Base-by-base conservation (phyloP, 2,888 invertebrate genomes). In the Epinotia bilunana region DNA sequence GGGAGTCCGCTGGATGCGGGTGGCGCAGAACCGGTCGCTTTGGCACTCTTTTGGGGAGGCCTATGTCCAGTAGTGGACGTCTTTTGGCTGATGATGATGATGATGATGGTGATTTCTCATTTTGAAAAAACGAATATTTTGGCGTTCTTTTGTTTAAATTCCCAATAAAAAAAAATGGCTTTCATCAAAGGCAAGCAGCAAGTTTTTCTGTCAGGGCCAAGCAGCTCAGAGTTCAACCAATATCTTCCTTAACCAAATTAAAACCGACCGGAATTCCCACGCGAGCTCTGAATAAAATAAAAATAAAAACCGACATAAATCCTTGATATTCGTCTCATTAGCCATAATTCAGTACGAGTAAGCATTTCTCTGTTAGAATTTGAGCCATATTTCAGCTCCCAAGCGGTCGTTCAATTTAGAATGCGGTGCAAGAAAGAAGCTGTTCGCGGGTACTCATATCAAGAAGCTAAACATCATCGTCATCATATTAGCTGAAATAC, bases 311-410 rank as follows among this genome's bases (percentile, higher is more conserved):
- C 78, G 79, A 79, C 81, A 84, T 87, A 85, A 86, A 85, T 88
- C 86, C 81, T 87, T 87, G 88, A 90, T 88, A 88, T 88, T 87
- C 89, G 83, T 88, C 88, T 90, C 89, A 90, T 90, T 90, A 90
- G 88, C 86, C 86, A 88, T 89, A 90, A 90, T 87, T 88, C 87
- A 87, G 85, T 84, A 83, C 81, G 88, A 87, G 89, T 86, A 89
- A 87, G 88, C 89, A 88, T 88, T 86, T 84, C 83, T 76, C 80
- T 83, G 87, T 84, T 84, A 87, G 87, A 91, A 90, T 91, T 90
- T 86, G 82, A 82, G 82, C 86, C 87, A 90, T 92, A 91, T 88
- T 91, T 91, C 83, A 90, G 87, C 85, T 86, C 83, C 83, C 87
- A 79, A 87, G 86, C 86, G 90, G 86, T 86, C 88, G 86, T 91